These are phyloP conservation scores for Cranoglanis bouderius DNA, from an alignment of 2,113 vertebrate genomes.

Conservation along the genomic window DNA sequence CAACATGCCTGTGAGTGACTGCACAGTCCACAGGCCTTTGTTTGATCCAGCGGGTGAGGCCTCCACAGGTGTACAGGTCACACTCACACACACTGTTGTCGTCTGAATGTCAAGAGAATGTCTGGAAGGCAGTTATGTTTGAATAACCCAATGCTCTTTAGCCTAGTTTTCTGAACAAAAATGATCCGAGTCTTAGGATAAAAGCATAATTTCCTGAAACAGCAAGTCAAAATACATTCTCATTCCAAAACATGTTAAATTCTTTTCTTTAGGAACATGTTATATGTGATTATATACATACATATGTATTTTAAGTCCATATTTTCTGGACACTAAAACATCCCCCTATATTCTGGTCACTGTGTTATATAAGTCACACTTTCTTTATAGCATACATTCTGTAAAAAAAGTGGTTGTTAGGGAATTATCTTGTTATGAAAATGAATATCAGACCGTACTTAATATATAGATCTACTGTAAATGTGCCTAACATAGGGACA, in stretches of 20 bases:
- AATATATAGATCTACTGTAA: background rate
- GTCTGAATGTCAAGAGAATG: slow-evolving; percentile 12
- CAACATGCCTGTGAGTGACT: slow-evolving; percentile 32
- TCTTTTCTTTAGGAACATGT: background rate
- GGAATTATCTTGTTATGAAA: background rate
- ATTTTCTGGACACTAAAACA: background rate
- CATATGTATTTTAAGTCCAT: background rate
- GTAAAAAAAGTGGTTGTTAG: background rate
- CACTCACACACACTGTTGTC: background rate
- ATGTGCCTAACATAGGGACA: no score
- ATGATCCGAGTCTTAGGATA: background rate
- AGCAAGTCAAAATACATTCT: background rate
- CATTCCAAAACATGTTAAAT: background rate
- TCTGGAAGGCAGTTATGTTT: slow-evolving; percentile 1
- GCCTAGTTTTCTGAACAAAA: background rate
- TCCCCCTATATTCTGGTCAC: background rate
- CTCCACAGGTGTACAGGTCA: slow-evolving; percentile 36
- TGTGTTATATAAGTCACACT: background rate
- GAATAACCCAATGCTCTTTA: background rate
- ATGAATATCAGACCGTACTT: background rate
- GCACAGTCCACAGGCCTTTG: slow-evolving; percentile 58
- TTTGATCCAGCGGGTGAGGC: slow-evolving; percentile 50
- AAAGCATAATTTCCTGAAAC: background rate
- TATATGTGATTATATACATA: background rate
- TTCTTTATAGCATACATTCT: background rate